Conservation (phyloP, 2,888 invertebrate species). For the Catocala nupta region DNA sequence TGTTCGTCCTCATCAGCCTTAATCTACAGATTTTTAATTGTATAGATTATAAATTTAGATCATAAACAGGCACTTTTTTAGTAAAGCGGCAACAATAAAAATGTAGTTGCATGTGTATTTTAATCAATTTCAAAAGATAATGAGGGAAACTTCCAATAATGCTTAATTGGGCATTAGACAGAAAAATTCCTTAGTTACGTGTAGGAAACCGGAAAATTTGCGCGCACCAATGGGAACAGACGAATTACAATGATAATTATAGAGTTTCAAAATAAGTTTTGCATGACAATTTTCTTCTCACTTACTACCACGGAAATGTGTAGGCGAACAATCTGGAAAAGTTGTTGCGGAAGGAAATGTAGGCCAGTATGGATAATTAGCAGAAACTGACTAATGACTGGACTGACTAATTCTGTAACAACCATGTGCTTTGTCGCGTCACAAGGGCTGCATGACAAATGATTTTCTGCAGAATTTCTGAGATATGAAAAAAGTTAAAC, state of each 20-base stretch:
- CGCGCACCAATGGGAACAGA: no score
- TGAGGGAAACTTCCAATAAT: no score
- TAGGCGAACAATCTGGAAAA: conserved; percentile 31
- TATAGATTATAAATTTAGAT: no score
- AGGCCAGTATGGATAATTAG: conserved; percentile 55
- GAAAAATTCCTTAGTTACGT: no score
- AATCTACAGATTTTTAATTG: no score
- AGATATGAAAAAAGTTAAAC: conserved; percentile 16
- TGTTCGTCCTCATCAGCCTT: no score
- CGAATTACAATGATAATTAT: neutral
- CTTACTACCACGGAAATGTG: conserved; percentile 14
- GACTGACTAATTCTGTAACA: conserved; percentile 57
- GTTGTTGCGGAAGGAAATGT: conserved; percentile 54
- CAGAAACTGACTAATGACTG: conserved; percentile 56
- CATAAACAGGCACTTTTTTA: no score
- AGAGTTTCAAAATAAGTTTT: neutral
- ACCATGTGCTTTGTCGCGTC: conserved; percentile 40
- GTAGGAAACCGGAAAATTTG: no score
- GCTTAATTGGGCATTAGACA: no score
- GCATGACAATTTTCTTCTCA: conserved; percentile 5
- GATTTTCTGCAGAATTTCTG: conserved; percentile 40
- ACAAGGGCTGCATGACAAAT: conserved; percentile 49
- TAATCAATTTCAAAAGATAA: no score
- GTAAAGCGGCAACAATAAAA: no score
- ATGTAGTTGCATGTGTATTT: no score